Percentiles rank a stretch among this genome's conserved stretches.
Evolutionary conservation across 1,140 invertebrate species (phyloP).

Genomic region (Ericerus pela): DNA sequence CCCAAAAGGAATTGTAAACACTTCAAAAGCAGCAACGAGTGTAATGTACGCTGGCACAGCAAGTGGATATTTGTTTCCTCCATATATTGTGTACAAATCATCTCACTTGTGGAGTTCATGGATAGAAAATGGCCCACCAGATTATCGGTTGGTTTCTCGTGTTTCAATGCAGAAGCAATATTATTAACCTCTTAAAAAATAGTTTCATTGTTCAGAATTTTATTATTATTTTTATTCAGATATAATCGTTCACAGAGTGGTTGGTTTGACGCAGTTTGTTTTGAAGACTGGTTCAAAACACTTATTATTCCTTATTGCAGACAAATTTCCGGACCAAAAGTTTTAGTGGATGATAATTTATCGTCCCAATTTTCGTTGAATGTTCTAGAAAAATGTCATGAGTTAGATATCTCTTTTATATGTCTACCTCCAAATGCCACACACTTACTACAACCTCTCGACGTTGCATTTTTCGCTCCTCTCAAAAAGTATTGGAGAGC

Average conservation of each 20-base stretch:
- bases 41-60: too few relatives aligned
- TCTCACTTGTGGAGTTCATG: slow-evolving; percentile 20
- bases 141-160: slow-evolving; percentile 20
- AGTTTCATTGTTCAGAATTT: too few relatives aligned
- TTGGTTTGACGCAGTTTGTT: slow-evolving; percentile 18
- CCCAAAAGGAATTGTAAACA: slow-evolving; percentile 19
- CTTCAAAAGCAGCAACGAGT: slow-evolving; percentile 18
- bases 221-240: too few relatives aligned
- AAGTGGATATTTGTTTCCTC: slow-evolving; percentile 21
- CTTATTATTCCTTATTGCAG: slow-evolving; percentile 8
- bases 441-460: slow-evolving; percentile 33
- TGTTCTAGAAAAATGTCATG: slow-evolving; percentile 25
- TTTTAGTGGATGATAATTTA: slow-evolving; percentile 31
- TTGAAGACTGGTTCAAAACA: slow-evolving; percentile 17
- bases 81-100: slow-evolving; percentile 24
- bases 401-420: slow-evolving; percentile 30
- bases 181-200: too few relatives aligned
- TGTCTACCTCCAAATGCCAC: slow-evolving; percentile 31
- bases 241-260: slow-evolving; percentile 15
- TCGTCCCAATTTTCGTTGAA: slow-evolving; percentile 28
- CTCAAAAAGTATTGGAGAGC: slow-evolving; percentile 30
- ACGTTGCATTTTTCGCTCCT: slow-evolving; percentile 30
- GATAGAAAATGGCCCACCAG: slow-evolving; percentile 21
- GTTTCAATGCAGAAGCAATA: too few relatives aligned
- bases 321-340: slow-evolving; percentile 15